These are phyloP conservation scores for Coelopa pilipes DNA, from an alignment of 2,888 invertebrate genomes.

Conservation along the genomic window DNA sequence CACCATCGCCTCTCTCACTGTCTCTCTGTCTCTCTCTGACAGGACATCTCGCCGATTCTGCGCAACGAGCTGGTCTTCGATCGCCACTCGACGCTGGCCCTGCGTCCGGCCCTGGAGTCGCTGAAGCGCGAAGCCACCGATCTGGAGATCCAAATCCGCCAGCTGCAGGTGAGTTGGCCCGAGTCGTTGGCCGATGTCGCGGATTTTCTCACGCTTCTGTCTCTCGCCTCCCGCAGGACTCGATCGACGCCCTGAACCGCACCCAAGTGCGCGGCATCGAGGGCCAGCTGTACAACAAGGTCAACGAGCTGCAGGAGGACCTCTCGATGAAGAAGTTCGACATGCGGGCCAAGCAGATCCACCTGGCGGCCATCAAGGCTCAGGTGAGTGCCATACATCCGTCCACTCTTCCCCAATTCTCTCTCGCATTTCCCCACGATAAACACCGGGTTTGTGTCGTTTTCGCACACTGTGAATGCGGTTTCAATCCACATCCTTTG, in stretches of 20 bases:
- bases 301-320: constrained; percentile 95
- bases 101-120: constrained; percentile 80
- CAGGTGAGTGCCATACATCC: constrained; percentile 76
- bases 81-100: constrained; percentile 76
- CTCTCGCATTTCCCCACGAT: too few species aligned
- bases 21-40: constrained; percentile 4
- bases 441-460: too few species aligned
- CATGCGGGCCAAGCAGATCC: constrained; percentile 89
- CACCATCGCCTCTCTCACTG: too few species aligned
- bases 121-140: constrained; percentile 85
- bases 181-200: background rate
- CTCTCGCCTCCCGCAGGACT: constrained; percentile 72
- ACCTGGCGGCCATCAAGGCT: constrained; percentile 87
- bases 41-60: constrained; percentile 80
- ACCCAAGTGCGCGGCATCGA: constrained; percentile 83
- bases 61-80: constrained; percentile 87
- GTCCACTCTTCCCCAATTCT: background rate
- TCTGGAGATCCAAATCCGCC: constrained; percentile 87
- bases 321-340: constrained; percentile 94
- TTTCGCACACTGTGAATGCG: too few species aligned
- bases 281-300: constrained; percentile 88
- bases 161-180: constrained; percentile 72
- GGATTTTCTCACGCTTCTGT: constrained; percentile 20
- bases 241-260: constrained; percentile 83
- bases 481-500: too few species aligned